Percentiles rank a stretch among this genome's conserved stretches.
phyloP scores from a whole-genome alignment of 2,797 vertebrate genomes.

The Thamnophis elegans region DNA sequence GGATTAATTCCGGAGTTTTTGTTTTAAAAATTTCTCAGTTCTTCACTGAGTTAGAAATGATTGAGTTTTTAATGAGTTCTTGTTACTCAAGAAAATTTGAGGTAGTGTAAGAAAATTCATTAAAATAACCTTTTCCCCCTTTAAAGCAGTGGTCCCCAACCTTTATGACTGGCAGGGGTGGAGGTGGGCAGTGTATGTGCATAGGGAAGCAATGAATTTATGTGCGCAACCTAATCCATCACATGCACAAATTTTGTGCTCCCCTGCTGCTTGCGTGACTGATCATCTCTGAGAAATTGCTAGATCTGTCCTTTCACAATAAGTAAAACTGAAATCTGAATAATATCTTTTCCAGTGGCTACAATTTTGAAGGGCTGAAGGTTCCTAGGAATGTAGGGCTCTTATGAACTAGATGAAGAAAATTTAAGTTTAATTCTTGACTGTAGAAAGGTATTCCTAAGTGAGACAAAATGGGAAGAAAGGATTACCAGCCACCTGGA shows the following conservation, averaged over 20 bases:
- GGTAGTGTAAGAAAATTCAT: not conserved
- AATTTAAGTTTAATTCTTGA: not conserved
- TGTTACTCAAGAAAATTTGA: not conserved
- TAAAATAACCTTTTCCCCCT: not conserved
- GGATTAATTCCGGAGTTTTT: not conserved
- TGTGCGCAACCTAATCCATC: not conserved
- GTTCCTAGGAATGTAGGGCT: not conserved
- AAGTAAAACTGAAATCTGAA: not conserved
- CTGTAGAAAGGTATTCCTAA: not conserved
- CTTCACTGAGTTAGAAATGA: not conserved
- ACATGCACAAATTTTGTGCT: not conserved
- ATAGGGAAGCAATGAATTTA: not conserved
- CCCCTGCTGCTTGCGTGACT: accelerated
- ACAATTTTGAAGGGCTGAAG: not conserved
- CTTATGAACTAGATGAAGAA: not conserved
- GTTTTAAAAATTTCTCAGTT: not conserved
- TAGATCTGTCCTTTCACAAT: not conserved
- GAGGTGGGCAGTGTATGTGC: not conserved
- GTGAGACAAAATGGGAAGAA: not conserved
- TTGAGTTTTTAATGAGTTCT: not conserved
- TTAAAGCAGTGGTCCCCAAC: not conserved
- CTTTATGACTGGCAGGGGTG: accelerated
- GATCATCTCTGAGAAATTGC: not conserved
- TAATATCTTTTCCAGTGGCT: not conserved
- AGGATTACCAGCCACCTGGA: not conserved